Evolutionary conservation across 2,797 vertebrate species (phyloP).

Genomic region (Dromococcyx pavoninus): DNA sequence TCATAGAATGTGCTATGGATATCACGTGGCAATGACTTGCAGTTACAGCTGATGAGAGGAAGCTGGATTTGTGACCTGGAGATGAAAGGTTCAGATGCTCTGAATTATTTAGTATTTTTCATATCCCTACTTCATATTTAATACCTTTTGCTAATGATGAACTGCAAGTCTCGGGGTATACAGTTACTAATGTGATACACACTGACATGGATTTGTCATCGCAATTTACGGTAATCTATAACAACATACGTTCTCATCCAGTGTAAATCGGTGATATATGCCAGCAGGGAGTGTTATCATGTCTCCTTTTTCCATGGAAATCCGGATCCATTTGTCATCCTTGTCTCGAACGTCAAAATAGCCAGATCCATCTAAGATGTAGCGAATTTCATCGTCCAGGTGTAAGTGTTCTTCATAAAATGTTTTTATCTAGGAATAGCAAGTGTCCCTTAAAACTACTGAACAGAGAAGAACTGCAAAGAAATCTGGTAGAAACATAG

Average conservation of each 20-base stretch:
- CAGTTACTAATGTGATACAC: background rate
- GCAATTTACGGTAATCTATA: background rate
- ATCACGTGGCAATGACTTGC: background rate
- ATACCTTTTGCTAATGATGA: conserved; percentile 51
- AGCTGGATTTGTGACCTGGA: conserved; percentile 35
- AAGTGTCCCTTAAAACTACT: background rate
- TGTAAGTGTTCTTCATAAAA: conserved; percentile 95
- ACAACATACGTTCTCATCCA: conserved; percentile 80
- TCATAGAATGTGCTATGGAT: background rate
- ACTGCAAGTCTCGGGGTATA: background rate
- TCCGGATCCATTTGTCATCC: conserved; percentile 90
- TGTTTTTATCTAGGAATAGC: conserved; percentile 81
- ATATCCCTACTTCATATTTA: conserved; percentile 38
- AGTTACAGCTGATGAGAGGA: background rate
- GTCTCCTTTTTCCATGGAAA: conserved; percentile 88
- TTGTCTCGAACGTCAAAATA: conserved; percentile 92
- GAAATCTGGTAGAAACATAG: background rate
- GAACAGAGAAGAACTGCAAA: background rate
- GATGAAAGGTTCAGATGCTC: conserved; percentile 39
- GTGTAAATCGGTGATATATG: conserved; percentile 94
- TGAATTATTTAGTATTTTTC: conserved; percentile 54
- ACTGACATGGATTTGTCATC: background rate
- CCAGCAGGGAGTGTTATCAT: conserved; percentile 93
- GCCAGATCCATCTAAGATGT: conserved; percentile 89
- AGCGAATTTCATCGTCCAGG: conserved; percentile 93